Conservation (phyloP, 2,797 vertebrate species). For the Lophotriccus pileatus region DNA sequence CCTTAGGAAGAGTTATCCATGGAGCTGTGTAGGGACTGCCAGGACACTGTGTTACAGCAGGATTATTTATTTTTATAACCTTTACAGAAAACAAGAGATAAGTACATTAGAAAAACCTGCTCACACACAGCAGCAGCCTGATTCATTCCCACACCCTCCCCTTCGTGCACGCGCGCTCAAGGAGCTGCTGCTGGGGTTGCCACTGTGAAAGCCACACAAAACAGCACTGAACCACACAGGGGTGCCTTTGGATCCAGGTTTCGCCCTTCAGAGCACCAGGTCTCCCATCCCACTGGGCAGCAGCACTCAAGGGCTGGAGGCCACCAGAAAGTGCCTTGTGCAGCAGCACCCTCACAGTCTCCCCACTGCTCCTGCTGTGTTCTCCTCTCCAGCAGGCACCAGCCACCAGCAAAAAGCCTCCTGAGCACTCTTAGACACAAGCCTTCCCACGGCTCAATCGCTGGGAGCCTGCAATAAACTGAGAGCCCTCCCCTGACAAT, state of each 20-base stretch:
- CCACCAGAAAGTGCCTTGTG: background rate
- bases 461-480: background rate
- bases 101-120: background rate
- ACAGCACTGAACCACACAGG: background rate
- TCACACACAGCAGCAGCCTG: background rate
- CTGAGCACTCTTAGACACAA: background rate
- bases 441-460: background rate
- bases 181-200: background rate
- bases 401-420: background rate
- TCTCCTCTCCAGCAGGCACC: background rate
- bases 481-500: background rate
- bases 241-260: background rate
- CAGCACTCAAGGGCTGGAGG: background rate
- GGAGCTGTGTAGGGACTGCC: background rate
- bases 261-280: background rate
- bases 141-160: background rate
- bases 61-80: constrained; percentile 49
- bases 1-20: constrained; percentile 15
- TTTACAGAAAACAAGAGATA: constrained; percentile 26
- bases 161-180: accelerated
- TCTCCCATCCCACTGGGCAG: background rate
- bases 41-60: background rate
- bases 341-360: background rate
- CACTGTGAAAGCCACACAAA: background rate
- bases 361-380: background rate